Base-by-base conservation (phyloP, 37 sponge, comb jelly and placozoan genomes). In the Tethya wilhelma region DNA sequence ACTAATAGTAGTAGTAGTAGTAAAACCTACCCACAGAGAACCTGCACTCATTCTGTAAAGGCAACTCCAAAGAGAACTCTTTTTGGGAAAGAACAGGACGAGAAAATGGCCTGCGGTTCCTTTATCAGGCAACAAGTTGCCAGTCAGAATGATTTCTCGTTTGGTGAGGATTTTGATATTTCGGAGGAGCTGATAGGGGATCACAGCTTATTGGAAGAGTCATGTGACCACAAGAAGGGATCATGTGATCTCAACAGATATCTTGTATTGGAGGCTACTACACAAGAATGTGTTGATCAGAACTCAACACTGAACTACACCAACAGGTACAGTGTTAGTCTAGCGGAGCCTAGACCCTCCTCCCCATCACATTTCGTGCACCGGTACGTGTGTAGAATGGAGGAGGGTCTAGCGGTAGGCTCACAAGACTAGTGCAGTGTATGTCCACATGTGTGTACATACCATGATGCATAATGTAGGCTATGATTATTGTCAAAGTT, bases 261-360 rank as follows among this genome's bases (percentile, higher is more conserved):
- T 37, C 80, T 79, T 33, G 87, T 79, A 12, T 62, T 84, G 67
- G 85, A 84, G 59, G 41, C 32, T 23, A 62, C 59, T 20, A 34
- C 49, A 22, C 77, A 84, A 34, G 59, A 56, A 2, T 56, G 70
- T 28, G n/a, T 25, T 36, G 62, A 60, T 12, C n/a, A n/a, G n/a
- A n/a, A n/a, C n/a, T n/a, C n/a, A n/a, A n/a, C n/a, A n/a, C n/a
- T 4, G 64, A 17, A 19, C 64, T 25, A 63, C 30, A 32, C 31
- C 33, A 32, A 59, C 28, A 3, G 64, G 64, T 6, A 32, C 31
- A 32, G 64, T 4, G n/a, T n/a, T n/a, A n/a, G n/a, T n/a, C n/a
- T n/a, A n/a, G n/a, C n/a, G n/a, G n/a, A n/a, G n/a, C n/a, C n/a
- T n/a, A n/a, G n/a, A n/a, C n/a, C n/a, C n/a, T n/a, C n/a, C n/a